phyloP scores from a whole-genome alignment of 2,113 vertebrate genomes.

The Gambusia holbrooki region DNA sequence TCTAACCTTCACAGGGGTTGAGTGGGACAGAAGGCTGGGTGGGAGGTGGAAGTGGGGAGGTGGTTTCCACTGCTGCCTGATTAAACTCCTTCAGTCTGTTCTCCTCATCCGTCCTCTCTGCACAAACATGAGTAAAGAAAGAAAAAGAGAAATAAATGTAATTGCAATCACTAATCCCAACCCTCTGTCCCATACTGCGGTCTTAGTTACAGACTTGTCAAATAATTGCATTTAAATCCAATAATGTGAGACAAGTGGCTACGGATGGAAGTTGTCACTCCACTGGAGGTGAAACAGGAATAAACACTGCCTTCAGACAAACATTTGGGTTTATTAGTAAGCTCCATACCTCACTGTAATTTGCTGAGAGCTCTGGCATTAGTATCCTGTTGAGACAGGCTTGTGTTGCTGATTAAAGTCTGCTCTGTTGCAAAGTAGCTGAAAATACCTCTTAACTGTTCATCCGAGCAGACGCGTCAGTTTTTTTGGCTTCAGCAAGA shows the following conservation, averaged over 20 bases:
- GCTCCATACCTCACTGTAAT: constrained; percentile 71
- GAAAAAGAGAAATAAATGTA: constrained; percentile 43
- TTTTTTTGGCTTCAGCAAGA: not conserved
- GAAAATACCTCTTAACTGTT: constrained; percentile 26
- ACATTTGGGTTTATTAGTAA: constrained; percentile 70
- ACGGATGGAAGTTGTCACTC: constrained; percentile 58
- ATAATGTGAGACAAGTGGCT: constrained; percentile 19
- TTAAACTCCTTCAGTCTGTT: constrained; percentile 73
- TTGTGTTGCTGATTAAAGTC: constrained; percentile 62
- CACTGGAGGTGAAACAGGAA: constrained; percentile 59
- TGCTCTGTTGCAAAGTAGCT: constrained; percentile 23
- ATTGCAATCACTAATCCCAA: constrained; percentile 42
- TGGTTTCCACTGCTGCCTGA: constrained; percentile 21
- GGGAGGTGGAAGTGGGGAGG: constrained; percentile 36
- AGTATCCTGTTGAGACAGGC: constrained; percentile 74
- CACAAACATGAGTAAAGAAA: constrained; percentile 50
- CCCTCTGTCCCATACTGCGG: constrained; percentile 17
- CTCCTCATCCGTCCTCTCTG: constrained; percentile 73
- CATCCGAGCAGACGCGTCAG: constrained; percentile 15
- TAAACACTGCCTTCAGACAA: constrained; percentile 68
- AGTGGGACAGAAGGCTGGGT: constrained; percentile 27
- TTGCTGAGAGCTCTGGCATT: constrained; percentile 60
- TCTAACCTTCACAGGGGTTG: constrained; percentile 79
- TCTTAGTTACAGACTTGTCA: constrained; percentile 29
- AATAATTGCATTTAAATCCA: constrained; percentile 36